These are phyloP conservation scores for Aegypius monachus DNA, from an alignment of 2,113 vertebrate species.

Conservation along the genomic window DNA sequence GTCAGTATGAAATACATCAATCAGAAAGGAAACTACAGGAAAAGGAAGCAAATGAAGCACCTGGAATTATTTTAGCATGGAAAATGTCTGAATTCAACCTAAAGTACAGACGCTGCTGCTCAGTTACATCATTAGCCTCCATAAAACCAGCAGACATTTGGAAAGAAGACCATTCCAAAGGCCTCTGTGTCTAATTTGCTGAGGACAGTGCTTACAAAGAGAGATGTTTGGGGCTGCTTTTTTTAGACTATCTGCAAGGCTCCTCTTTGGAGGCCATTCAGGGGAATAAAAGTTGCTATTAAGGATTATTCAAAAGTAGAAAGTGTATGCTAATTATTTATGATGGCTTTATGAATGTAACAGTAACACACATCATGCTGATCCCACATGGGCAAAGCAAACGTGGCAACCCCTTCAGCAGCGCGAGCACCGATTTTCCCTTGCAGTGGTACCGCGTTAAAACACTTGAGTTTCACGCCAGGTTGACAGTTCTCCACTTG, in stretches of 20 bases:
- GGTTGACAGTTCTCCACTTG: not conserved
- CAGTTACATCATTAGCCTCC: not conserved
- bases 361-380: not conserved
- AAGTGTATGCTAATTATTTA: not conserved
- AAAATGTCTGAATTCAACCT: slow-evolving; percentile 23
- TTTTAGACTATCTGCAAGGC: not conserved
- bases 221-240: not conserved
- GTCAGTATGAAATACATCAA: not conserved
- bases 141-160: not conserved
- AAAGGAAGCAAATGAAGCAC: slow-evolving; percentile 5
- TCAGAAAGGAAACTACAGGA: not conserved
- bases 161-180: not conserved
- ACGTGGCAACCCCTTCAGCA: accelerated
- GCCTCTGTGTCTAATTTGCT: not conserved
- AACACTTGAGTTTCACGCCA: not conserved
- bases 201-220: not conserved
- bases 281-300: not conserved
- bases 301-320: not conserved
- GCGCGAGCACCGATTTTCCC: accelerated
- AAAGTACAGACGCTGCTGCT: not conserved
- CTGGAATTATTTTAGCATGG: not conserved
- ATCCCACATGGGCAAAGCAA: not conserved
- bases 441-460: not conserved
- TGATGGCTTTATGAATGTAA: not conserved
- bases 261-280: not conserved